These are phyloP conservation scores for Pollenia angustigena DNA, from an alignment of 2,888 invertebrate species.

Conservation along the genomic window DNA sequence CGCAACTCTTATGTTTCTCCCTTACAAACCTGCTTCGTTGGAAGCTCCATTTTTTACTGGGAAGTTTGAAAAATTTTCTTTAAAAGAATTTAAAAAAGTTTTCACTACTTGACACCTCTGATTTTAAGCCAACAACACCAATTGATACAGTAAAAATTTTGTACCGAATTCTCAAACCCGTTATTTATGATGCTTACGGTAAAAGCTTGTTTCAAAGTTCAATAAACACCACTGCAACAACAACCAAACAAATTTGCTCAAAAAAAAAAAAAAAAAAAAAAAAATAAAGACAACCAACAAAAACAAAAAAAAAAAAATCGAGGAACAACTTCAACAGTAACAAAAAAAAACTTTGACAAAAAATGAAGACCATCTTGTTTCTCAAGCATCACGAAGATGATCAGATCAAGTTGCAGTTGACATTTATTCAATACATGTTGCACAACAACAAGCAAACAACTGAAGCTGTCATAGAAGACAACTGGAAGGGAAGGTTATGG, in stretches of 20 bases:
- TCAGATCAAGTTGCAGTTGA: slow-evolving; percentile 66
- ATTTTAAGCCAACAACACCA: background rate
- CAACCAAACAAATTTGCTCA: slow-evolving; percentile 29
- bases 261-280: slow-evolving; percentile 17
- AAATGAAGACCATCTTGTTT: slow-evolving; percentile 68
- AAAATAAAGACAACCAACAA: background rate
- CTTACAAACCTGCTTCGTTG: no score
- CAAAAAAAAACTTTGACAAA: slow-evolving; percentile 1
- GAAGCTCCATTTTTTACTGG: background rate
- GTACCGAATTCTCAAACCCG: slow-evolving; percentile 45
- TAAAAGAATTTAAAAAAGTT: background rate
- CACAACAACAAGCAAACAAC: slow-evolving; percentile 14
- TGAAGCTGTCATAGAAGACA: background rate
- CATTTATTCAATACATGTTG: slow-evolving; percentile 65
- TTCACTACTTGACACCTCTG: slow-evolving; percentile 19
- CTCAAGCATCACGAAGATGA: slow-evolving; percentile 38
- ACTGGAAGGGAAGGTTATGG: no score
- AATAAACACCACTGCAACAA: slow-evolving; percentile 21
- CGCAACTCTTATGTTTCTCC: no score
- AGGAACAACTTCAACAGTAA: slow-evolving; percentile 24
- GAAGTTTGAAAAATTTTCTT: background rate
- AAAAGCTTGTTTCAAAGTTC: slow-evolving; percentile 63
- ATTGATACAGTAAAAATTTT: slow-evolving; percentile 49
- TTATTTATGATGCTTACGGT: slow-evolving; percentile 58
- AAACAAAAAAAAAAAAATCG: slow-evolving; percentile 1